Evolutionary conservation across 2,113 vertebrate genomes (phyloP), one percentile per base, ranked within the genome.

Genomic region (Seriola rivoliana): DNA sequence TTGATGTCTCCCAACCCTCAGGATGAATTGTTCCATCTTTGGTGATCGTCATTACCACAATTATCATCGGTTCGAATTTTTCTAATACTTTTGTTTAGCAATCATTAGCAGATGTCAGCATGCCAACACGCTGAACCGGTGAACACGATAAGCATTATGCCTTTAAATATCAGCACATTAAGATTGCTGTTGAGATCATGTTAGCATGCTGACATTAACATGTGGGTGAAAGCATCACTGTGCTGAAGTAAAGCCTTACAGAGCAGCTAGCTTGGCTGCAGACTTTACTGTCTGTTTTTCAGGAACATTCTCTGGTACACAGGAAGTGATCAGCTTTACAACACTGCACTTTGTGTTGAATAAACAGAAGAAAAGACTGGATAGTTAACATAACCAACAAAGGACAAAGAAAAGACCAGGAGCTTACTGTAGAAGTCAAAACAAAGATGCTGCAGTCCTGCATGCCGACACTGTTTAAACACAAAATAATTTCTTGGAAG

Each of bases 401-500:
- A 54, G 29, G 66, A 71, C 9, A 64, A 52, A 63, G 46, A 46
- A 57, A 66, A 48, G 29, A 63, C 36, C 36, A 67, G 54, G 32
- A 63, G 13, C 32, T 48, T n/a, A 9, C 60, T n/a, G 42, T 25
- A 16, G 68, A 64, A 55, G 55, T 64, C 42, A 71, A 59, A 70
- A 57, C 42, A 40, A 72, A 66, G 25, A 76, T 52, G 32, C 58
- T 23, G 25, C 9, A 38, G 50, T 4, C 12, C 21, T 70, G n/a
- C 58, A 57, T 42, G 65, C 17, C 23, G 5, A 21, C 48, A 75
- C 40, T 36, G 54, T 67, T 54, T 68, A n/a, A 79, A 68, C 66
- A 60, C n/a, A 52, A n/a, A 64, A 32, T 64, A 29, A 58, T 71
- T 21, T 48, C 16, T 70, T 50, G 63, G 55, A 72, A 14, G 48